Evolutionary conservation across 92 coral and sea anemone species (phyloP).

Genomic region (Meandrina meandrites): DNA sequence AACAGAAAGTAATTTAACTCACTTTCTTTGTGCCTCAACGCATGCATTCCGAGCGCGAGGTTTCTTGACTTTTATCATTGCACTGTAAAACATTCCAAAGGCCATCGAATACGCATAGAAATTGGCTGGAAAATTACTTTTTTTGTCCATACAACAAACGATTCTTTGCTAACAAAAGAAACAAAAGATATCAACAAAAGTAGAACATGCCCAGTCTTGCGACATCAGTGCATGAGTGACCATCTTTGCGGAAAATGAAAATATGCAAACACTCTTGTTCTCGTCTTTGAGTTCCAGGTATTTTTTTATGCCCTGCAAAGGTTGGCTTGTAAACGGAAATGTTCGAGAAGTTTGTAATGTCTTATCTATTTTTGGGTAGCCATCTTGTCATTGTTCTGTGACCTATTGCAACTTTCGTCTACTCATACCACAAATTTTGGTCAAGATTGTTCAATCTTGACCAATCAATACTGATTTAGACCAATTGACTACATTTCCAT

Average conservation of each 20-base stretch:
- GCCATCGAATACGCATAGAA: background rate
- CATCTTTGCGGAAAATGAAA: background rate
- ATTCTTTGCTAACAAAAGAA: background rate
- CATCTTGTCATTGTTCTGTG: background rate
- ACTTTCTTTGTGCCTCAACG: background rate
- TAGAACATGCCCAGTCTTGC: background rate
- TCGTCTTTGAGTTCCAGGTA: background rate
- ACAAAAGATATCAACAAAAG: background rate
- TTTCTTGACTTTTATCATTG: background rate
- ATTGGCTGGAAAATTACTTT: background rate
- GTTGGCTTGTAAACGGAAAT: background rate
- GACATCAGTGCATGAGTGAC: background rate
- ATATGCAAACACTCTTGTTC: background rate
- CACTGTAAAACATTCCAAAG: background rate
- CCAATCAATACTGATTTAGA: background rate
- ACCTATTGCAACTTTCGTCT: background rate
- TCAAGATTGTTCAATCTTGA: background rate
- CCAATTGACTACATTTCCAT: constrained; percentile 5
- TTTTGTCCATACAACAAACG: background rate
- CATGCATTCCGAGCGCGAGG: background rate
- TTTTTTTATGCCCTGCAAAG: background rate
- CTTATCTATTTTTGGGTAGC: background rate
- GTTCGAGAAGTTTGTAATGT: background rate
- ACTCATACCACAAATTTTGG: background rate
- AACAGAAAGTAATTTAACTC: background rate